Evolutionary conservation across 2,113 vertebrate genomes (phyloP).

Genomic region (Felis catus): DNA sequence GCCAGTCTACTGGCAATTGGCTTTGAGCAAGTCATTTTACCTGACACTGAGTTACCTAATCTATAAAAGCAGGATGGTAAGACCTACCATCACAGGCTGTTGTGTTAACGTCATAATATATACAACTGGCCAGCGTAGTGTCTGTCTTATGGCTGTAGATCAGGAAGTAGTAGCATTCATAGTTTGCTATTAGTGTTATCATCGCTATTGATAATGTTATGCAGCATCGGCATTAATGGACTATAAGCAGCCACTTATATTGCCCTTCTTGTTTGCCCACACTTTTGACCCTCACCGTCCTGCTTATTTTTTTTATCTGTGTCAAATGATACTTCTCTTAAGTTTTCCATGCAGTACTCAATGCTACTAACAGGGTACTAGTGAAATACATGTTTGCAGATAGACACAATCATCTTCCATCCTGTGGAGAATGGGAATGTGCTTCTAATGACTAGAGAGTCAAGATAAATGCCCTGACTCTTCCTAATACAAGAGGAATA

Average conservation of each 20-base stretch:
- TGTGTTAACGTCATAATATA: not conserved
- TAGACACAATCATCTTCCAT: not conserved
- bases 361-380: not conserved
- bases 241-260: not conserved
- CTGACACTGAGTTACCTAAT: not conserved
- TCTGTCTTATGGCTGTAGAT: not conserved
- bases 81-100: not conserved
- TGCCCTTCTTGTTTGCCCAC: not conserved
- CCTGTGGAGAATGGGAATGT: not conserved
- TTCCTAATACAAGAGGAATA: not conserved
- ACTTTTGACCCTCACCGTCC: not conserved
- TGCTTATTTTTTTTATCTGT: not conserved
- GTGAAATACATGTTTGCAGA: accelerated
- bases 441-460: not conserved
- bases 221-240: not conserved
- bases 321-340: not conserved
- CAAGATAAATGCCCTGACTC: not conserved
- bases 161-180: not conserved
- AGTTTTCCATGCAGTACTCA: not conserved
- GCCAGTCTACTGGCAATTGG: not conserved
- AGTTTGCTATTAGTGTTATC: not conserved
- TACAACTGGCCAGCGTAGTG: too few species aligned
- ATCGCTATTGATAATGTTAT: not conserved
- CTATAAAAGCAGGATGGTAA: not conserved
- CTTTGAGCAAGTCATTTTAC: not conserved